These are phyloP conservation scores for Ptychadena robeensis DNA, from an alignment of 2,797 vertebrate species.

Conservation along the genomic window DNA sequence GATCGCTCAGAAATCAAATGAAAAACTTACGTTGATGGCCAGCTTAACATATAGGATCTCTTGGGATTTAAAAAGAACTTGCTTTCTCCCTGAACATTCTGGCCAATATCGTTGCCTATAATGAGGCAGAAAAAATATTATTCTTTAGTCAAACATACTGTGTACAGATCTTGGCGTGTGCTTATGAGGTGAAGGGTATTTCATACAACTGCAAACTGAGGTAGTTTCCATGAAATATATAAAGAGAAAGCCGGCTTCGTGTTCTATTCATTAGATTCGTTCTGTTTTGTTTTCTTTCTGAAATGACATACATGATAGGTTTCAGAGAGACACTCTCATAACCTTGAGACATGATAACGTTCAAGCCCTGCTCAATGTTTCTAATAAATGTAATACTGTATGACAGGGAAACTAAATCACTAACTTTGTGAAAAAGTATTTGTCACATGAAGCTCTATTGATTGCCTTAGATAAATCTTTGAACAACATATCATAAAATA, in stretches of 20 bases:
- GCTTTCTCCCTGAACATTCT: background rate
- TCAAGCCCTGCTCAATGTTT: background rate
- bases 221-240: background rate
- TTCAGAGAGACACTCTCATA: background rate
- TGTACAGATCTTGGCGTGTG: background rate
- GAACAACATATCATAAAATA: background rate
- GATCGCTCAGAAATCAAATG: too few species aligned
- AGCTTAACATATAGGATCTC: background rate
- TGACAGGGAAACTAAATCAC: background rate
- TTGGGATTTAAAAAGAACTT: background rate
- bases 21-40: too few species aligned
- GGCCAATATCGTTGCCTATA: background rate
- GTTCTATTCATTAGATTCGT: background rate
- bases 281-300: background rate
- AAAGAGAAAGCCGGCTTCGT: background rate
- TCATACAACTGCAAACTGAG: background rate
- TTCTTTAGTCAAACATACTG: background rate
- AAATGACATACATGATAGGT: background rate
- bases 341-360: background rate
- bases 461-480: background rate
- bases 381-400: background rate
- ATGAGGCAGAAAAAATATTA: background rate
- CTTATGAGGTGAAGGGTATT: background rate
- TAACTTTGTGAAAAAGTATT: background rate
- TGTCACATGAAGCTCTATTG: background rate